phyloP scores from a whole-genome alignment of 2,797 vertebrate species.

The Vultur gryphus region DNA sequence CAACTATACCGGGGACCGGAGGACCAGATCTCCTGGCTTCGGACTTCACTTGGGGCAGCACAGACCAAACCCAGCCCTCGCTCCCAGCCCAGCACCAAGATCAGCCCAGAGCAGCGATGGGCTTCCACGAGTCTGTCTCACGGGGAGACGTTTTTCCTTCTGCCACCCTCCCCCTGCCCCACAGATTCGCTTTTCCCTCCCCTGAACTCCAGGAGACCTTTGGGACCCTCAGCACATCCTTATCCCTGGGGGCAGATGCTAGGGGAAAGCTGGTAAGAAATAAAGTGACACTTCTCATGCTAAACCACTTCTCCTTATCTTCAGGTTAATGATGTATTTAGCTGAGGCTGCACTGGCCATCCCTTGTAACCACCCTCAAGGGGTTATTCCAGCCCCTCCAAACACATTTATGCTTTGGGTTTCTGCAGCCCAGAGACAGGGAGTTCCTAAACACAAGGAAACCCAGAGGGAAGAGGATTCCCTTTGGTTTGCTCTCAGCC shows the following conservation, averaged over 20 bases:
- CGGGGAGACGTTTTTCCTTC: background rate
- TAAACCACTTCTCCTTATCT: background rate
- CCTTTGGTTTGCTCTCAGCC: background rate
- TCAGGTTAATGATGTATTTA: background rate
- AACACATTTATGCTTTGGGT: background rate
- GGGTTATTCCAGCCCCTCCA: background rate
- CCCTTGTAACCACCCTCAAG: background rate
- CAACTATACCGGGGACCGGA: accelerated
- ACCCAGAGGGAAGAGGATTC: background rate
- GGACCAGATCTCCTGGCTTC: background rate
- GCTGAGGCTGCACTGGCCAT: background rate
- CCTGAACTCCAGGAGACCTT: background rate
- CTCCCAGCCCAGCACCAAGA: background rate
- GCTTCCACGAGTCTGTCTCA: accelerated
- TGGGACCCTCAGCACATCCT: background rate
- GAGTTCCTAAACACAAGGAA: background rate
- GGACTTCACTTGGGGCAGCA: background rate
- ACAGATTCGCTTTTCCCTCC: background rate
- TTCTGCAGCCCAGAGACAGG: background rate
- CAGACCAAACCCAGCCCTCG: background rate
- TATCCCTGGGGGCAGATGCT: background rate
- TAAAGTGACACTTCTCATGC: background rate
- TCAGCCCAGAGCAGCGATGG: accelerated
- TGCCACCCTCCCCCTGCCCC: background rate
- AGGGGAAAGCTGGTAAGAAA: background rate